Conservation (phyloP, 2,797 vertebrate species). For the Alcedo atthis region DNA sequence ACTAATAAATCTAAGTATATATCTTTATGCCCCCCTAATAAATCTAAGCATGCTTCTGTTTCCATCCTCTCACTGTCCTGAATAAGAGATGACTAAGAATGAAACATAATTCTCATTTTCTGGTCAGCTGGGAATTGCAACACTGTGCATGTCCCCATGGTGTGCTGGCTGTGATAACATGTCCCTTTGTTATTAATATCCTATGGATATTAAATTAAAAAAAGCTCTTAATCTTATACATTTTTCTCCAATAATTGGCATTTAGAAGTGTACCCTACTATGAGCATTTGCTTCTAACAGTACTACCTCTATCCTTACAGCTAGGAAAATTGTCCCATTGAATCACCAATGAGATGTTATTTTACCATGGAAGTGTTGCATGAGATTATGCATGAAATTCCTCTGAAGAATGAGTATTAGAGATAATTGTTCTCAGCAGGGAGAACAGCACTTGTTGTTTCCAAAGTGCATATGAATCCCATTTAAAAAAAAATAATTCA, state of each 20-base stretch:
- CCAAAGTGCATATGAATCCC: not conserved
- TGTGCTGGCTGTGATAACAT: not conserved
- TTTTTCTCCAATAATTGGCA: not conserved
- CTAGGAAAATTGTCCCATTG: not conserved
- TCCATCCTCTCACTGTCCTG: not conserved
- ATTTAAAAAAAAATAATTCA: not conserved
- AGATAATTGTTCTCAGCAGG: not conserved
- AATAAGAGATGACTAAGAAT: not conserved
- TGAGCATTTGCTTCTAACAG: fast-evolving
- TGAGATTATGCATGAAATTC: not conserved
- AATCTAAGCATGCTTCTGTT: not conserved
- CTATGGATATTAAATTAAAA: not conserved
- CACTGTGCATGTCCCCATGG: not conserved
- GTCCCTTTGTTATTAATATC: not conserved
- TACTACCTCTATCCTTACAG: not conserved
- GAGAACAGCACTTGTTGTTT: not conserved
- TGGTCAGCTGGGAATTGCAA: not conserved
- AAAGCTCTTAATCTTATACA: not conserved
- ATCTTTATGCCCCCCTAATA: not conserved
- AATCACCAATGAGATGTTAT: not conserved
- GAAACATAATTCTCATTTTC: not conserved
- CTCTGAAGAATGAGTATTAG: not conserved
- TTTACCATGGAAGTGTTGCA: not conserved
- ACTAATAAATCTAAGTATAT: no score
- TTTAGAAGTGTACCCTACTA: not conserved